phyloP scores from a whole-genome alignment of 2,797 vertebrate genomes.

The Galagoides demidoff region DNA sequence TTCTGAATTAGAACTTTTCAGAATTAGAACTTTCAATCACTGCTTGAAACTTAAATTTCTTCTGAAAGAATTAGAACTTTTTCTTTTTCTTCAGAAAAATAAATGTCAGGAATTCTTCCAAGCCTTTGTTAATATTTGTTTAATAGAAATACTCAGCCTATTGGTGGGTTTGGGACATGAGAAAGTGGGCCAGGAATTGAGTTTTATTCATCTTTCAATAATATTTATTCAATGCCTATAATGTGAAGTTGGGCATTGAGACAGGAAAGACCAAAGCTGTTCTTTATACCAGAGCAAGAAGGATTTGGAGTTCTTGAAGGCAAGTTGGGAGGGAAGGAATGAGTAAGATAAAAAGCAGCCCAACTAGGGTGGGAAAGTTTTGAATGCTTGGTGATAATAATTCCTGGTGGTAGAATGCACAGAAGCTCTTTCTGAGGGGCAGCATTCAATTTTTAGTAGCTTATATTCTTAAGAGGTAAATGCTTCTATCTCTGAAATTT shows the following conservation, averaged over 20 bases:
- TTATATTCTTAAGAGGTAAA: not conserved
- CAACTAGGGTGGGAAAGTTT: not conserved
- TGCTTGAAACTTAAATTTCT: not conserved
- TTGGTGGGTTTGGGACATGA: not conserved
- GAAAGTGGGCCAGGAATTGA: not conserved
- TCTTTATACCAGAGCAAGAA: not conserved
- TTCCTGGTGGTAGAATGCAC: not conserved
- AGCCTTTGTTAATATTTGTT: not conserved
- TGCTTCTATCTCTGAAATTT: not conserved
- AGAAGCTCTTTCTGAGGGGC: not conserved
- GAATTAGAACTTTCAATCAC: not conserved
- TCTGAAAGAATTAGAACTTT: not conserved
- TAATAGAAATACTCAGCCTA: not conserved
- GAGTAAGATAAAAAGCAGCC: not conserved
- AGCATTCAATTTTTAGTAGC: not conserved
- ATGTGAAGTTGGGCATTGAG: not conserved
- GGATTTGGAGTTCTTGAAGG: not conserved
- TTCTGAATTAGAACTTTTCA: too few relatives aligned
- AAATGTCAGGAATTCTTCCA: not conserved
- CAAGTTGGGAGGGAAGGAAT: not conserved
- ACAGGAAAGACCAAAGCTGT: not conserved
- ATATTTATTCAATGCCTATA: not conserved
- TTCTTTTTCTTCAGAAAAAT: not conserved
- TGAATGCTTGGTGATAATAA: not conserved
- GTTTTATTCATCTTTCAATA: not conserved